Base-by-base conservation (phyloP, 2,797 vertebrate species). In the Neosilurus hyrtlii region DNA sequence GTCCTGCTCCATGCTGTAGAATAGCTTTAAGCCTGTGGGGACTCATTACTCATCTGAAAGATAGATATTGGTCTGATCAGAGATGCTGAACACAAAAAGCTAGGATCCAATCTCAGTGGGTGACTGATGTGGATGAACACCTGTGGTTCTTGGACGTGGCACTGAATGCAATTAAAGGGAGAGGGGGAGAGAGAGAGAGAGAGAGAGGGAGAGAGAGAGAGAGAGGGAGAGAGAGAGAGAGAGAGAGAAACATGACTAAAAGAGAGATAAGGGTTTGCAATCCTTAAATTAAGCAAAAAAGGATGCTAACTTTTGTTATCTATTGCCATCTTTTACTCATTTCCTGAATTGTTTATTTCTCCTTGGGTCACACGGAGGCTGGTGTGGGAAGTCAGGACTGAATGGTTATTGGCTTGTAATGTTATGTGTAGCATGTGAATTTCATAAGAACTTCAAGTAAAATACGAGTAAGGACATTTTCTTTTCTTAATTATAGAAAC, bases 61-160 rank as follows among this genome's bases (percentile, higher is more conserved):
- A 91, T 88, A 90, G 91, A 92, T 89, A 91, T 88, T 86, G 82
- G 72, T 78, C 77, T 86, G 87, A 89, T 90, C 87, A 89, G 81
- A 90, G 86, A 89, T 90, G 90, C 79, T 86, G 83, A 85, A 87
- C 59, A 75, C 86, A 88, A 91, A 89, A 88, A 93, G 90, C 89
- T 80, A 72, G 83, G 84, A 91, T 92, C 80, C 79, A 85, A 84
- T 77, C 88, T 88, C 86, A 86, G 89, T 85, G 59, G 76, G 88
- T 79, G 86, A 88, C 51, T 89, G 87, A 91, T 91, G 89, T 89
- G 88, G 81, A 83, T 86, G 86, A 87, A 85, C 82, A 86, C 88
- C 87, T 70, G 26, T 86, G 82, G 84, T 81, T 86, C 70, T 37
- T 82, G 80, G 86, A 84, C 84, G 75, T 83, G 86, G 74, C 84